phyloP scores from a whole-genome alignment of 2,888 invertebrate genomes.

The Eurois occulta region DNA sequence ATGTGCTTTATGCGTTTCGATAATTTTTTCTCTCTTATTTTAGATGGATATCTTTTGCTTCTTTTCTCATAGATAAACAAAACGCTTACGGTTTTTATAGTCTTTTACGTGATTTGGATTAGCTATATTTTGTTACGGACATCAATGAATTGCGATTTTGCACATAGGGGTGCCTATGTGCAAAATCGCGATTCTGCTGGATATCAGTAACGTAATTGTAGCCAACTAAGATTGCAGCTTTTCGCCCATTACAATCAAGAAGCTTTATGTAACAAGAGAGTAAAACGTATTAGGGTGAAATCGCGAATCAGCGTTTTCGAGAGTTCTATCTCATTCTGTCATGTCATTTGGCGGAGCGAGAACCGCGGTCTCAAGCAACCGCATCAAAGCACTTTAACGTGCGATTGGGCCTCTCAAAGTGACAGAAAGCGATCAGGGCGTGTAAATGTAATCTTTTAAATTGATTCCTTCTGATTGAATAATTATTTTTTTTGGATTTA shows the following conservation, averaged over 20 bases:
- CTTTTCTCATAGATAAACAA: neutral
- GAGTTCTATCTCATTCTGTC: neutral
- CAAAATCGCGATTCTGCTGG: neutral
- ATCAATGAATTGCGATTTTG: too few species aligned
- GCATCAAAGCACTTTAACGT: neutral
- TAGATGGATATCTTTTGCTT: neutral
- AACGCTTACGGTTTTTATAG: neutral
- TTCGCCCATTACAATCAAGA: neutral
- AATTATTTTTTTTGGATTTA: neutral
- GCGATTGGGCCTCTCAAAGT: neutral
- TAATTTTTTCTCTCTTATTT: neutral
- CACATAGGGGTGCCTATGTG: too few species aligned
- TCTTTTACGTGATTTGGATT: neutral
- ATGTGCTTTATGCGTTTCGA: neutral
- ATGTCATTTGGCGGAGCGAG: neutral
- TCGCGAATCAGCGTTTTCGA: neutral
- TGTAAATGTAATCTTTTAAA: neutral
- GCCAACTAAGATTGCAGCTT: neutral
- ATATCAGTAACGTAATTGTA: neutral
- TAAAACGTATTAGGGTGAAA: constrained; percentile 3
- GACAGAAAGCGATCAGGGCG: neutral
- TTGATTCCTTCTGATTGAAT: neutral
- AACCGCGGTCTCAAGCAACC: too few species aligned
- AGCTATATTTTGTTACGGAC: neutral
- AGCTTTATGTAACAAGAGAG: constrained; percentile 13